Conservation (phyloP, 64 coral and sea anemone species). For the Platygyra sinensis region DNA sequence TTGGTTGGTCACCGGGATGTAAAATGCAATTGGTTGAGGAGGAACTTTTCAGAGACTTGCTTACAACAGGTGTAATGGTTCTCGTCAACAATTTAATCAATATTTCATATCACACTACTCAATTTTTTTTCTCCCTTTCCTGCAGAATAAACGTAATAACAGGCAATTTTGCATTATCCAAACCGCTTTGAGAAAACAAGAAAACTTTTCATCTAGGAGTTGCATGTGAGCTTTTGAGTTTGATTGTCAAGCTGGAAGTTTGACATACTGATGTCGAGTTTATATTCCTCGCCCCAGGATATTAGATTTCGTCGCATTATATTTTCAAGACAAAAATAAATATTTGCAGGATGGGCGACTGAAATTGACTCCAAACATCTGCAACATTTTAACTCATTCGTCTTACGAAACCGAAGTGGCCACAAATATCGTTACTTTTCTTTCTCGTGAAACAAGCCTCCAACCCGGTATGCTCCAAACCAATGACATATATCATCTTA, state of each 20-base stretch:
- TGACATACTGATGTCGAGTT: background rate
- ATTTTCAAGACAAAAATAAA: background rate
- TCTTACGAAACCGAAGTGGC: background rate
- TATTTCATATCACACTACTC: conserved; percentile 23
- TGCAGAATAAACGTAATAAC: background rate
- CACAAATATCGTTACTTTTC: too few species aligned
- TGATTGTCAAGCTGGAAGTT: background rate
- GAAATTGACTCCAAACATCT: background rate
- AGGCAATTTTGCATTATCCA: background rate
- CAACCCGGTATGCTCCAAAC: too few species aligned
- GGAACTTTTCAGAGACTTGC: background rate
- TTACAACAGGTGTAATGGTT: conserved; percentile 48
- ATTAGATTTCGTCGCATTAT: background rate
- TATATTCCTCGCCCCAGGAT: background rate
- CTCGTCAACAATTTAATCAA: conserved; percentile 31
- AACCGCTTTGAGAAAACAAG: background rate
- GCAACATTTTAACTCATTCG: background rate
- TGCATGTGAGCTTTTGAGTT: background rate
- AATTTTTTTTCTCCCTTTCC: background rate
- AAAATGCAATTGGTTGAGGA: conserved; percentile 43
- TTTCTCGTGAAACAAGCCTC: too few species aligned
- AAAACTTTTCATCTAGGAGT: background rate
- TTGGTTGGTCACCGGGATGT: conserved; percentile 16
- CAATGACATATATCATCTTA: too few species aligned
- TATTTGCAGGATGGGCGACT: background rate